A percentile compares a stretch with the other conserved stretches of the same genome.
These are phyloP conservation scores for Ochotona princeps DNA, from an alignment of 2,113 vertebrate genomes.

Conservation along the genomic window DNA sequence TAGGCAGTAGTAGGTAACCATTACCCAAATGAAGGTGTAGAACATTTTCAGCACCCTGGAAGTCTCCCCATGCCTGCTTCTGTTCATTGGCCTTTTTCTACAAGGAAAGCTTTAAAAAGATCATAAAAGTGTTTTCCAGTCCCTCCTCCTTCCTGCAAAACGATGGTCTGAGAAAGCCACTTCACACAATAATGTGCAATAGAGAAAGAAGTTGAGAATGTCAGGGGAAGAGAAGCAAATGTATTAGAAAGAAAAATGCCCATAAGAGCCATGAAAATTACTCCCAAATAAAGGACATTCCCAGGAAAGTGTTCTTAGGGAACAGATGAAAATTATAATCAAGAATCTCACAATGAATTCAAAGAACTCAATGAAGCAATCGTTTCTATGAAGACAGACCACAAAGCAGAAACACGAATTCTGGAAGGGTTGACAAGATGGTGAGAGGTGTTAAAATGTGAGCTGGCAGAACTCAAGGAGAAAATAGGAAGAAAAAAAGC, in stretches of 20 bases:
- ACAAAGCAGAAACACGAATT: conserved; percentile 29
- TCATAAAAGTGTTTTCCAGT: background rate
- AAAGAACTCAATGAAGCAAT: conserved; percentile 46
- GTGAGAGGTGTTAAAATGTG: background rate
- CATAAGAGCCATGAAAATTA: conserved; percentile 9
- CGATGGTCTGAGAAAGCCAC: background rate
- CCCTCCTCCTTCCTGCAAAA: background rate
- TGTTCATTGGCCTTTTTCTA: background rate
- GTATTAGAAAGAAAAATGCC: background rate
- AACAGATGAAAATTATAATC: conserved; percentile 5
- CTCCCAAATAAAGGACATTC: background rate
- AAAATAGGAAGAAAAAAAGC: background rate
- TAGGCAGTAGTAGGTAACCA: background rate
- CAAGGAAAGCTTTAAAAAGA: background rate
- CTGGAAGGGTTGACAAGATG: background rate
- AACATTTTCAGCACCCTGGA: background rate
- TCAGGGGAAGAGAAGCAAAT: background rate
- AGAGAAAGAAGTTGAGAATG: background rate
- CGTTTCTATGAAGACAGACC: background rate
- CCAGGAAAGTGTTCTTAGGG: conserved; percentile 19
- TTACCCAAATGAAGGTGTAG: background rate
- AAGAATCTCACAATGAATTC: conserved; percentile 18
- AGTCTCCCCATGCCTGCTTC: background rate
- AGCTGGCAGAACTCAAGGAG: conserved; percentile 30
- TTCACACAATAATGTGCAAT: background rate